Conservation (phyloP, 1,140 invertebrate genomes). For the Myzus persicae region DNA sequence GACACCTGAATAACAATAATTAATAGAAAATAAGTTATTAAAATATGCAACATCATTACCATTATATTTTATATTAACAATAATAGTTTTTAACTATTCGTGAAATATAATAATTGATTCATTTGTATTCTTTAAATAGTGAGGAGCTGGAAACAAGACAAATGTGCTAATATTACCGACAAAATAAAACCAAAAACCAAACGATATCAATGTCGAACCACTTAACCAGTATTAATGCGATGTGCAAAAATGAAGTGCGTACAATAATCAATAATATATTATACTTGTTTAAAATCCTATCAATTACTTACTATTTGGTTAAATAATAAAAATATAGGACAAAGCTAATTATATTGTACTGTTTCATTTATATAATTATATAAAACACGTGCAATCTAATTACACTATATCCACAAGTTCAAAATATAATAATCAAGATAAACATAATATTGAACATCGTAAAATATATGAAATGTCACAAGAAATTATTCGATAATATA, state of each 20-base stretch:
- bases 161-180: not conserved
- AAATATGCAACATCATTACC: not conserved
- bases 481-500: too few relatives aligned
- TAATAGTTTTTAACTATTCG: not conserved
- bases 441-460: not conserved
- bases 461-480: not conserved
- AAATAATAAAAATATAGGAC: not conserved
- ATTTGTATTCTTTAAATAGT: not conserved
- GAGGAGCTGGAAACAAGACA: not conserved
- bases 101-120: not conserved
- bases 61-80: not conserved
- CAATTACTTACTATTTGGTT: not conserved
- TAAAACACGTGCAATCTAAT: not conserved
- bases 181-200: not conserved
- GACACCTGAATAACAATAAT: not conserved
- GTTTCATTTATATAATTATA: not conserved
- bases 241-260: slow-evolving; percentile 40
- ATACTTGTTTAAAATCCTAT: not conserved
- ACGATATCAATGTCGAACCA: slow-evolving; percentile 40
- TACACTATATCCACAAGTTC: not conserved
- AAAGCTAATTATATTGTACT: not conserved
- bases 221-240: not conserved
- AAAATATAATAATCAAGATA: not conserved
- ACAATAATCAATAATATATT: not conserved
- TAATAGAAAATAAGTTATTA: not conserved